phyloP scores from a whole-genome alignment of 2,113 vertebrate species.

The Cololabis saira region DNA sequence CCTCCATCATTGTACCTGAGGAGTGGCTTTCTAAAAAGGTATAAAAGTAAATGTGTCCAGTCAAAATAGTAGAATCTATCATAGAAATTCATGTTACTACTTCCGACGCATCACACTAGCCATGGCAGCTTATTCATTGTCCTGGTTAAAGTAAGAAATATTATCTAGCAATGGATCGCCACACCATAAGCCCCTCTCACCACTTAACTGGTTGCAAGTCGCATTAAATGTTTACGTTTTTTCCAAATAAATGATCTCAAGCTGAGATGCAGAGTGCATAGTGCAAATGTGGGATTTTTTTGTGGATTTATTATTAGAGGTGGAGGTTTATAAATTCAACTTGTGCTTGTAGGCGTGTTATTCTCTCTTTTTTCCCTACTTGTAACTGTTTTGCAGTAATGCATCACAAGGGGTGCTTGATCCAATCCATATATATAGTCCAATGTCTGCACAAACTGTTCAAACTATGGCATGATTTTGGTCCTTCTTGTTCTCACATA shows the following conservation, averaged over 20 bases:
- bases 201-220: slow-evolving; percentile 17
- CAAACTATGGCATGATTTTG: slow-evolving; percentile 72
- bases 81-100: slow-evolving; percentile 34
- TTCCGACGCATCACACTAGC: slow-evolving; percentile 19
- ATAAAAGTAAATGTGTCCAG: slow-evolving; percentile 65
- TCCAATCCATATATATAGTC: slow-evolving; percentile 43
- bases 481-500: slow-evolving; percentile 79
- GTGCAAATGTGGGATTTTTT: slow-evolving; percentile 38
- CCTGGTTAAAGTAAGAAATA: slow-evolving; percentile 33
- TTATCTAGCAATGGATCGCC: slow-evolving; percentile 27
- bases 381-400: slow-evolving; percentile 53
- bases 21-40: slow-evolving; percentile 75
- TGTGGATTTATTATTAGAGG: slow-evolving; percentile 30
- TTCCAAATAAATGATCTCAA: slow-evolving; percentile 25
- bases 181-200: slow-evolving; percentile 22
- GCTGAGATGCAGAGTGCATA: slow-evolving; percentile 28
- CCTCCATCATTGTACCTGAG: slow-evolving; percentile 85
- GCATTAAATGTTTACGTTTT: slow-evolving; percentile 18
- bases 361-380: slow-evolving; percentile 10
- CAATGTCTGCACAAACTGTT: slow-evolving; percentile 40
- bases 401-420: slow-evolving; percentile 47
- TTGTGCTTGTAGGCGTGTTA: slow-evolving; percentile 53
- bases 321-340: slow-evolving; percentile 46
- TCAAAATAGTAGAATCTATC: slow-evolving; percentile 48
- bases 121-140: slow-evolving; percentile 38